phyloP scores from a whole-genome alignment of 2,888 invertebrate genomes.

The Oxytorus armatus region DNA sequence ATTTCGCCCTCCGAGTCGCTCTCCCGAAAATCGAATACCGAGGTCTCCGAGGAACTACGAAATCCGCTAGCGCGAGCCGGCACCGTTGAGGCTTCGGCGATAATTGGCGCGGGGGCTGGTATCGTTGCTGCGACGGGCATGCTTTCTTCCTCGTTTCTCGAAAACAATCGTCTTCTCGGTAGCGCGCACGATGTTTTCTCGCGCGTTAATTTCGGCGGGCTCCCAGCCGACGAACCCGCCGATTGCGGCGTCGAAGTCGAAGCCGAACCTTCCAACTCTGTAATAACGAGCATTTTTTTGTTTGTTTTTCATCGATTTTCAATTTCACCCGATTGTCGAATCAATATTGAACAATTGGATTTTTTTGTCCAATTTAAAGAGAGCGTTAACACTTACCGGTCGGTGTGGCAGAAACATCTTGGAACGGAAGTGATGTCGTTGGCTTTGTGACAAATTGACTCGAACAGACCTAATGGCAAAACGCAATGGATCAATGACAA shows the following conservation, averaged over 20 bases:
- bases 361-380: neutral
- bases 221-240: constrained; percentile 80
- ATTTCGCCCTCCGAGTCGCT: constrained; percentile 88
- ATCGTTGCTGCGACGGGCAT: constrained; percentile 72
- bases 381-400: constrained; percentile 75
- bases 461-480: constrained; percentile 76
- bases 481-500: neutral
- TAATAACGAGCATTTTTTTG: too few species aligned
- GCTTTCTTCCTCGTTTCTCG: constrained; percentile 86
- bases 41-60: constrained; percentile 87
- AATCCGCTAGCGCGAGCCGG: constrained; percentile 85
- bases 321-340: neutral
- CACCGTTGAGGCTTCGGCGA: constrained; percentile 75
- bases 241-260: constrained; percentile 80
- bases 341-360: neutral
- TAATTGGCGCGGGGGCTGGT: constrained; percentile 77
- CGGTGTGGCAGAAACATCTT: constrained; percentile 76
- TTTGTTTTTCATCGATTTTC: neutral
- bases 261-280: constrained; percentile 72
- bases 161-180: constrained; percentile 86
- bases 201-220: constrained; percentile 85
- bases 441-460: constrained; percentile 78
- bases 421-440: constrained; percentile 70
- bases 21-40: constrained; percentile 88
- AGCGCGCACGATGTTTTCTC: constrained; percentile 82